phyloP scores from a whole-genome alignment of 2,113 vertebrate species.

The Taxidea taxus region DNA sequence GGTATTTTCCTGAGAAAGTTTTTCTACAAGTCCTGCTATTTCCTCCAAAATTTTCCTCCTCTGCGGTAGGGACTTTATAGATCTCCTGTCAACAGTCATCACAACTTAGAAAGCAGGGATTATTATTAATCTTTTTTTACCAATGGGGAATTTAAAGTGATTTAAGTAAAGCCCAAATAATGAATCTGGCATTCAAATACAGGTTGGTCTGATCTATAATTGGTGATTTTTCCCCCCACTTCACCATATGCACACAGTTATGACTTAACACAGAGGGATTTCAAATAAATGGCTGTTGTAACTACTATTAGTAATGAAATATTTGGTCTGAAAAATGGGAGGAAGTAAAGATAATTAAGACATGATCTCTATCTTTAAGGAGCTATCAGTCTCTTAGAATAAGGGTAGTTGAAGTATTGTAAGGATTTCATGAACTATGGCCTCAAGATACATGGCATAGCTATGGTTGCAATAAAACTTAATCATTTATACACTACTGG shows the following conservation, averaged over 20 bases:
- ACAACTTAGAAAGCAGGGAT: not conserved
- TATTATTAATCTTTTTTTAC: not conserved
- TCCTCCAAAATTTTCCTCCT: not conserved
- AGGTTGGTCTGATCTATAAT: not conserved
- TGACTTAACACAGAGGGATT: not conserved
- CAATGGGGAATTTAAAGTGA: conserved; percentile 5
- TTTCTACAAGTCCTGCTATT: not conserved
- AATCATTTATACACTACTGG: not conserved
- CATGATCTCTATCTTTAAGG: not conserved
- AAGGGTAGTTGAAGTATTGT: not conserved
- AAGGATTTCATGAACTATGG: not conserved
- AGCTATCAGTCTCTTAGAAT: not conserved
- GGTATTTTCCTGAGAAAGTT: not conserved
- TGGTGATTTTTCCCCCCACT: not conserved
- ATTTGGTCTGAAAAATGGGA: conserved; percentile 20
- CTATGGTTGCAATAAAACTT: not conserved
- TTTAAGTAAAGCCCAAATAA: not conserved
- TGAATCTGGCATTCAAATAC: not conserved
- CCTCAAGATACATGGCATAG: not conserved
- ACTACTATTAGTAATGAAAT: conserved; percentile 29
- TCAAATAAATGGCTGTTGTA: conserved; percentile 22
- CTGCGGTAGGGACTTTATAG: not conserved
- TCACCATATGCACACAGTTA: not conserved
- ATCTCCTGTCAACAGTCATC: not conserved
- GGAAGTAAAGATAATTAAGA: not conserved